A percentile compares a stretch with the other conserved stretches of the same genome.
These are phyloP conservation scores for Nomada ferruginata DNA, from an alignment of 2,888 invertebrate genomes.

Conservation along the genomic window DNA sequence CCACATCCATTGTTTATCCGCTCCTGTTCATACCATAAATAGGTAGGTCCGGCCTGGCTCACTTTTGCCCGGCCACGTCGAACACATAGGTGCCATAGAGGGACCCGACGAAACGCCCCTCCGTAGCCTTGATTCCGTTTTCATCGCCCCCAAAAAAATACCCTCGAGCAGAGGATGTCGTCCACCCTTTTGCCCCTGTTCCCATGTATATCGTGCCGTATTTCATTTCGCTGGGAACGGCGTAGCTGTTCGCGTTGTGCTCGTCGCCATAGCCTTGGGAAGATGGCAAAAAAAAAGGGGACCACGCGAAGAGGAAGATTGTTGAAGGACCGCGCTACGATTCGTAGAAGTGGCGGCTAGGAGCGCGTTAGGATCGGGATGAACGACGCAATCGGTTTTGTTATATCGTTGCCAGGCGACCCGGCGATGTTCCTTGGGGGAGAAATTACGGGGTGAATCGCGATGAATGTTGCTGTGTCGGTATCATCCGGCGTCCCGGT, in stretches of 20 bases:
- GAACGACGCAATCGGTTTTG: conserved; percentile 21
- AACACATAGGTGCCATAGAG: conserved; percentile 56
- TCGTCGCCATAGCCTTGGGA: conserved; percentile 33
- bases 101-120: conserved; percentile 46
- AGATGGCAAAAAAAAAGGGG: background rate
- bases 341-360: background rate
- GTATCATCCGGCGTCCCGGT: background rate
- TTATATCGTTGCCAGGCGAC: conserved; percentile 39
- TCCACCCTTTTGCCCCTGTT: conserved; percentile 3
- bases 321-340: conserved; percentile 15
- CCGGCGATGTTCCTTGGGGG: background rate
- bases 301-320: conserved; percentile 35
- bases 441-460: conserved; percentile 8
- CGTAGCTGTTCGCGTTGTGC: conserved; percentile 11
- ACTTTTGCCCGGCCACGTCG: conserved; percentile 46
- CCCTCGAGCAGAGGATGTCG: conserved; percentile 27
- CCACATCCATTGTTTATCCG: conserved; percentile 69
- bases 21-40: conserved; percentile 66
- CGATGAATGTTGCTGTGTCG: background rate
- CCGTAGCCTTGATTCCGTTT: conserved; percentile 43
- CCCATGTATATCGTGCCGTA: conserved; percentile 25
- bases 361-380: conserved; percentile 5
- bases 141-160: conserved; percentile 52
- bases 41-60: conserved; percentile 48
- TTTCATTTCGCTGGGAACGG: conserved; percentile 54